Conservation (phyloP, 1,140 invertebrate species). For the Scylla paramamosain region DNA sequence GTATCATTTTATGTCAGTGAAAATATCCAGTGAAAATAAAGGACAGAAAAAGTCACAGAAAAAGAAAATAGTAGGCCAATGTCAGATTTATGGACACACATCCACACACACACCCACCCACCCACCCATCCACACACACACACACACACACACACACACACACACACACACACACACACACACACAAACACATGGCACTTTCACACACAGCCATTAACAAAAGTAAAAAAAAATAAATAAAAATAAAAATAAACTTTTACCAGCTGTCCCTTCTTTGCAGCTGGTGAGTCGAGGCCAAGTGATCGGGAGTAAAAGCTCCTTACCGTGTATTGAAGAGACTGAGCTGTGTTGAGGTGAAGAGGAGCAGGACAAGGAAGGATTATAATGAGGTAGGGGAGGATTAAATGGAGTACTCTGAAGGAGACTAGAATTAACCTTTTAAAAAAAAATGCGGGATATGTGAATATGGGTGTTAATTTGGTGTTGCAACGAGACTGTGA, state of each 20-base stretch:
- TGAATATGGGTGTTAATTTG: not conserved
- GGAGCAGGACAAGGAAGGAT: not conserved
- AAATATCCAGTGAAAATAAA: no score
- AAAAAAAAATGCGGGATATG: not conserved
- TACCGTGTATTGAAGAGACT: no score
- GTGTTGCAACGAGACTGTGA: not conserved
- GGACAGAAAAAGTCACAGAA: no score
- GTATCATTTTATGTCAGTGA: no score
- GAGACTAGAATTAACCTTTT: not conserved
- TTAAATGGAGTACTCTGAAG: not conserved
- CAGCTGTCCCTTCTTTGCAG: not conserved
- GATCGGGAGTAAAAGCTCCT: not conserved
- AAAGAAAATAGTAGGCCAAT: not conserved
- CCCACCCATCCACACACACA: constrained; percentile 32
- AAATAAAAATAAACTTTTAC: no score
- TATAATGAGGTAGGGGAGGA: not conserved
- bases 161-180: constrained; percentile 29
- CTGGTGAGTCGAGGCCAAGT: not conserved
- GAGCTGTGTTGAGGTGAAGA: not conserved
- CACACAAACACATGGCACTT: no score
- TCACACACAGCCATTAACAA: no score
- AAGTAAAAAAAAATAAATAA: not conserved
- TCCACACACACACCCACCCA: constrained; percentile 32
- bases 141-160: constrained; percentile 41
- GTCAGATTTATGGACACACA: not conserved